Percentiles rank a stretch among this genome's conserved stretches.
phyloP scores from a whole-genome alignment of 2,888 invertebrate species.

The Bellardia pandia region DNA sequence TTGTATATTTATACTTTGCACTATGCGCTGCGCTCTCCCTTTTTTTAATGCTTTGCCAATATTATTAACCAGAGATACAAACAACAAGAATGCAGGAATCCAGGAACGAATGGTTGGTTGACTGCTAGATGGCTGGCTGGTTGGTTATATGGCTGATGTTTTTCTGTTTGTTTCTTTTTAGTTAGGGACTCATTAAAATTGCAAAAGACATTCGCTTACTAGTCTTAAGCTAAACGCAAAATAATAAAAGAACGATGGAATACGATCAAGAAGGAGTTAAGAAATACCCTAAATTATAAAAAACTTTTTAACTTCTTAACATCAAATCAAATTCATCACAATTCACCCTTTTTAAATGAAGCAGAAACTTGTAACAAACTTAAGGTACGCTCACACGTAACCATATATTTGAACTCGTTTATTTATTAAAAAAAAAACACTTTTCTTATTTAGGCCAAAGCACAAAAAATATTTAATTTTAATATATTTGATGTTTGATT shows the following conservation, averaged over 20 bases:
- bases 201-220: conserved; percentile 72
- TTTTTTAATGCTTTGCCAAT: conserved; percentile 24
- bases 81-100: conserved; percentile 23
- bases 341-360: too few species aligned
- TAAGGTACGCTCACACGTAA: too few species aligned
- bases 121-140: conserved; percentile 51
- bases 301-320: not conserved
- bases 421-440: too few species aligned
- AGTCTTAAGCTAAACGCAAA: conserved; percentile 59
- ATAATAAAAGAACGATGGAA: conserved; percentile 24
- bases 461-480: too few species aligned
- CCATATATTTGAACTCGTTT: too few species aligned
- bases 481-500: too few species aligned
- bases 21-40: conserved; percentile 49
- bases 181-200: conserved; percentile 71
- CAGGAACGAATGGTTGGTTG: conserved; percentile 45
- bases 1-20: conserved; percentile 60
- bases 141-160: not conserved
- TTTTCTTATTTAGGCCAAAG: too few species aligned
- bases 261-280: not conserved
- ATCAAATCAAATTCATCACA: too few species aligned
- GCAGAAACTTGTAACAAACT: too few species aligned
- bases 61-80: conserved; percentile 44
- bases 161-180: conserved; percentile 14
- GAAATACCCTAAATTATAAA: conserved; percentile 10